These are phyloP conservation scores for Chloroclystis v-ata DNA, from an alignment of 2,888 invertebrate species.

Conservation along the genomic window DNA sequence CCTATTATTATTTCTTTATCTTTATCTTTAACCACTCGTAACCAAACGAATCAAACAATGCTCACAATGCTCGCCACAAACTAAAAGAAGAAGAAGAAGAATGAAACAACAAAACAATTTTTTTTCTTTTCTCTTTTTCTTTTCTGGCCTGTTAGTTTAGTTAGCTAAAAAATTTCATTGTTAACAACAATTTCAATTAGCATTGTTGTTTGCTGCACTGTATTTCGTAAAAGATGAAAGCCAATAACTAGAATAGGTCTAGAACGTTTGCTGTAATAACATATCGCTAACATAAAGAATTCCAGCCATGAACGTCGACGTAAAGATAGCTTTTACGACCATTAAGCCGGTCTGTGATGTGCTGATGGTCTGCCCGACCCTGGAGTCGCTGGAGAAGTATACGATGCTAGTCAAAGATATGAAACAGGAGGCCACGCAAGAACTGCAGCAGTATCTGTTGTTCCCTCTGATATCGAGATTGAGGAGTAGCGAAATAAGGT, in stretches of 20 bases:
- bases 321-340: constrained; percentile 54
- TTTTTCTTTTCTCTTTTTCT: no score
- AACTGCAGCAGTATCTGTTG: constrained; percentile 73
- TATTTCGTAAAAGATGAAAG: background rate
- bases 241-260: no score
- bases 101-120: no score
- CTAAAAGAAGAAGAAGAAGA: no score
- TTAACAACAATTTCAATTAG: no score
- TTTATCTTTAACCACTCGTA: no score
- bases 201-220: no score
- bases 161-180: no score
- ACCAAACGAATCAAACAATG: no score
- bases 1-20: no score
- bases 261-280: background rate
- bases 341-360: constrained; percentile 77
- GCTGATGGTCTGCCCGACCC: constrained; percentile 66
- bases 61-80: no score
- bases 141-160: no score
- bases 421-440: constrained; percentile 61
- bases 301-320: constrained; percentile 47
- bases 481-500: constrained; percentile 53
- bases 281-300: background rate
- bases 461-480: constrained; percentile 71
- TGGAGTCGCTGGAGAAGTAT: constrained; percentile 54
- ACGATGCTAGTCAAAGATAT: constrained; percentile 46